Evolutionary conservation across 2,113 vertebrate species (phyloP).

Genomic region (Panthera uncia): DNA sequence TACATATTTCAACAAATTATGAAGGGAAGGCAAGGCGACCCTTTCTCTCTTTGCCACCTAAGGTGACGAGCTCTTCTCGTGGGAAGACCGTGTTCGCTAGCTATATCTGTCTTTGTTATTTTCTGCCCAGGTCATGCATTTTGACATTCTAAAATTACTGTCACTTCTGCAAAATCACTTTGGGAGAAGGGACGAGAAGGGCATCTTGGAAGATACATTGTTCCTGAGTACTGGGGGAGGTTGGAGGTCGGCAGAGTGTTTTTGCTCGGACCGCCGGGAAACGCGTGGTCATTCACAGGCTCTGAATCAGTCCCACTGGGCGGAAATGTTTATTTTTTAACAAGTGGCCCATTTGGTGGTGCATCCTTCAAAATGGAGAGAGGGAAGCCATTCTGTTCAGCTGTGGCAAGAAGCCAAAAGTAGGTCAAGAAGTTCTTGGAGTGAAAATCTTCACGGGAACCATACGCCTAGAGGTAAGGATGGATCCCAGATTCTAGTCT

Average conservation of each 20-base stretch:
- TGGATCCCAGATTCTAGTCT: not conserved
- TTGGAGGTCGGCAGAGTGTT: not conserved
- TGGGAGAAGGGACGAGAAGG: not conserved
- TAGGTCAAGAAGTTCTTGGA: not conserved
- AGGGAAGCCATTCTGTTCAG: not conserved
- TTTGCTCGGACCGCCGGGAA: not conserved
- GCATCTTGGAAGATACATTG: not conserved
- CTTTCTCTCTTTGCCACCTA: not conserved
- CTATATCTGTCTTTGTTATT: not conserved
- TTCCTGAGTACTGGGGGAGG: not conserved
- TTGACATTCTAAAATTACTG: not conserved
- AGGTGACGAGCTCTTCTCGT: not conserved
- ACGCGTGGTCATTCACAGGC: not conserved
- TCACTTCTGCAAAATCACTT: not conserved
- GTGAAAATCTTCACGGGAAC: not conserved
- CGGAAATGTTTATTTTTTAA: not conserved
- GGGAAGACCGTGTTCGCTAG: not conserved
- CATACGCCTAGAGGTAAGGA: not conserved
- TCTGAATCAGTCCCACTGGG: not conserved
- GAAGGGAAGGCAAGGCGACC: not conserved
- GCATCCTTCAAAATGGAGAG: not conserved
- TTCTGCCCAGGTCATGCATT: not conserved
- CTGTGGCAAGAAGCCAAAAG: not conserved
- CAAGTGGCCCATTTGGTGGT: not conserved
- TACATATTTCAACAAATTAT: not conserved